Evolutionary conservation across 2,797 vertebrate genomes (phyloP), one percentile per base, ranked within the genome.

Genomic region (Myotis planiceps): DNA sequence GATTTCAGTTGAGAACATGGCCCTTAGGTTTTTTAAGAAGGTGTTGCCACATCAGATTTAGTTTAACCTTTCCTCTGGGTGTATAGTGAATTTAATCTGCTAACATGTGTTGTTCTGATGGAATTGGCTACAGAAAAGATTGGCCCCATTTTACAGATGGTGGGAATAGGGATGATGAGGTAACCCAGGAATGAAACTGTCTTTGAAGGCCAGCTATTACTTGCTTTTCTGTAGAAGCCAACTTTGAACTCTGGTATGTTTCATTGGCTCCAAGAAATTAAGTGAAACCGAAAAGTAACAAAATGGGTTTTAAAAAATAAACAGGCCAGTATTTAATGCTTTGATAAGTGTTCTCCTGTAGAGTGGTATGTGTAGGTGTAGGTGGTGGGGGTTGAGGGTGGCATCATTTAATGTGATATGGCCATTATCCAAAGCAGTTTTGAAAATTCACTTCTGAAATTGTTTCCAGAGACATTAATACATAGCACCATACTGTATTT

Each of bases 231-330:
- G 12, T 19, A 45, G 90, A 94, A 78, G 55, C 49, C 47, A 82
- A 5, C 45, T 86, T 91, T 93, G 95, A 94, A 32, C 27, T 37
- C 9, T 32, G 5, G 27, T 96, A 1, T 94, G 37, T 87, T 89
- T 95, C 14, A 47, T 42, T 94, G 66, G 45, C 45, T 69, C 32
- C 42, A 81, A 66, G 86, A 93, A 82, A 82, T 90, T 84, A 93
- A 95, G 63, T 74, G 47, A 93, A 97, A 72, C 21, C 29, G 72
- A 86, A 89, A 91, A 94, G 65, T 74, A 79, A 53, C 87, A 80
- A 84, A 60, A 86, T 92, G 13, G 49, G 21, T 81, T 95, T 93
- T 34, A 42, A 93, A 85, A 72, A 85, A 72, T 85, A 60, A 84
- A 63, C 18, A 69, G 29, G 45, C 45, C 8, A 84, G 71, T 88